A percentile compares a stretch with the other conserved stretches of the same genome.
These are phyloP conservation scores for Craterocephalus amniculus DNA, from an alignment of 2,797 vertebrate genomes.

Conservation along the genomic window DNA sequence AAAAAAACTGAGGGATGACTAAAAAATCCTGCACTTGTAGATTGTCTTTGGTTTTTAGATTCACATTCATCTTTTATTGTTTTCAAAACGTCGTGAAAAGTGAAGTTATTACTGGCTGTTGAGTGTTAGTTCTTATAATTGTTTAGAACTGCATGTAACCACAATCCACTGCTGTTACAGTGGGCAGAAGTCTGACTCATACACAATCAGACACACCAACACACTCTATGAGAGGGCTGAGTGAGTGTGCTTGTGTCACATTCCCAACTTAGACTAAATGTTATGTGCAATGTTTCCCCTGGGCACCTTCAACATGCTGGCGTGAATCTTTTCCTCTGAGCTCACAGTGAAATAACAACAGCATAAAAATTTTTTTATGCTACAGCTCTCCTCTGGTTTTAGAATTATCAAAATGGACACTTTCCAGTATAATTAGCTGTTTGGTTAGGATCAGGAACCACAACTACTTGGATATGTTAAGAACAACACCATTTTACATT, in stretches of 20 bases:
- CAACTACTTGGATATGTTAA: background rate
- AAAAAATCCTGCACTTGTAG: background rate
- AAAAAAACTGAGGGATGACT: no score
- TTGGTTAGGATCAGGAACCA: background rate
- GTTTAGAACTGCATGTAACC: slow-evolving; percentile 36
- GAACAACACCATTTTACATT: no score
- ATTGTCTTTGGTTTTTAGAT: slow-evolving; percentile 10
- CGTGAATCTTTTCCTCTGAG: slow-evolving; percentile 6
- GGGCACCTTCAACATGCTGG: slow-evolving; percentile 34
- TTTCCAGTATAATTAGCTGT: background rate
- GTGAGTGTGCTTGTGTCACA: slow-evolving; percentile 28
- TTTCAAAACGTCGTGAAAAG: slow-evolving; percentile 16
- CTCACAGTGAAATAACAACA: background rate
- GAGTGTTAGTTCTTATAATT: slow-evolving; percentile 15
- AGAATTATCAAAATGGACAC: background rate
- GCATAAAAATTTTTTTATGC: background rate
- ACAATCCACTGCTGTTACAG: slow-evolving; percentile 35
- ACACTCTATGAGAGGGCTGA: slow-evolving; percentile 40
- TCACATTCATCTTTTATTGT: slow-evolving; percentile 17
- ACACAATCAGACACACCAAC: slow-evolving; percentile 27
- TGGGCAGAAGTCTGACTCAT: slow-evolving; percentile 54
- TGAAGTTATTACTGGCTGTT: slow-evolving; percentile 32
- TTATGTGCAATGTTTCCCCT: slow-evolving; percentile 11
- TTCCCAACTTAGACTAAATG: slow-evolving; percentile 37
- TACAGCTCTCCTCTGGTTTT: no score